Evolutionary conservation across 2,113 vertebrate species (phyloP).

Genomic region (Nymphicus hollandicus): DNA sequence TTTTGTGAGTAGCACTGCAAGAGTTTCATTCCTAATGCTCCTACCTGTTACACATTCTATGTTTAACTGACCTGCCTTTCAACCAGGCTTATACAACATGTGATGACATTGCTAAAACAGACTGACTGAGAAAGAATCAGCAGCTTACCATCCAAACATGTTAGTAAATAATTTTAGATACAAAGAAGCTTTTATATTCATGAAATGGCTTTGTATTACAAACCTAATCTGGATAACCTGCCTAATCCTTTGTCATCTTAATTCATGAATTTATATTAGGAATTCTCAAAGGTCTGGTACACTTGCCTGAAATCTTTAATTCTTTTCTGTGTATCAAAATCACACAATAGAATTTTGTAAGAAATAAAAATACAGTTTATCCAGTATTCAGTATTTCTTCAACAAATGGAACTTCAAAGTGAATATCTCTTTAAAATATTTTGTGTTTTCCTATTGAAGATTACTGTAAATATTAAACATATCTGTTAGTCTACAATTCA

Average conservation of each 20-base stretch:
- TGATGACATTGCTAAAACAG: not conserved
- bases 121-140: not conserved
- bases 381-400: not conserved
- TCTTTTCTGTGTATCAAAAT: not conserved
- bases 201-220: slow-evolving; percentile 7
- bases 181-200: slow-evolving; percentile 33
- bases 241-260: slow-evolving; percentile 17
- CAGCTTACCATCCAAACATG: not conserved
- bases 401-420: not conserved
- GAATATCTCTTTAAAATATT: not conserved
- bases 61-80: not conserved
- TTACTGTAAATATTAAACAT: not conserved
- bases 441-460: not conserved
- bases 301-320: not conserved
- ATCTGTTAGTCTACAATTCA: not conserved
- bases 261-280: not conserved
- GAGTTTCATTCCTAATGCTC: not conserved
- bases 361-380: not conserved
- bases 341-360: not conserved
- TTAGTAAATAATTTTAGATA: not conserved
- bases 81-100: not conserved
- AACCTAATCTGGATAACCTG: slow-evolving; percentile 30
- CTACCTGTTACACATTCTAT: not conserved
- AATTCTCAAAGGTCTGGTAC: not conserved
- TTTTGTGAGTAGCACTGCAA: not conserved